phyloP scores from a whole-genome alignment of 2,888 invertebrate genomes.

The Lasioglossum malachurum region DNA sequence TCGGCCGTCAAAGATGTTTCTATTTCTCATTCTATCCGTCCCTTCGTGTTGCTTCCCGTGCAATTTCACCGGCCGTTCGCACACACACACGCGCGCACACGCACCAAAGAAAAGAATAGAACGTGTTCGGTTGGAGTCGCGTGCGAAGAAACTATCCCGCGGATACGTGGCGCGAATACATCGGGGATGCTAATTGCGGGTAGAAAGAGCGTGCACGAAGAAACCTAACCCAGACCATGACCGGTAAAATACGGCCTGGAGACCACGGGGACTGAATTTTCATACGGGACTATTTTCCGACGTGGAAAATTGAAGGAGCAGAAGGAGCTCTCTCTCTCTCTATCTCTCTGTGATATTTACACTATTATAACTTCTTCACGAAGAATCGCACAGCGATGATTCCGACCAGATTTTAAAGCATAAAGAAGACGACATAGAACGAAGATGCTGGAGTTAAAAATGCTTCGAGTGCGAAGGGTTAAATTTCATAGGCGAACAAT shows the following conservation, averaged over 20 bases:
- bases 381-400: too few species aligned
- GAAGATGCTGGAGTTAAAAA: too few species aligned
- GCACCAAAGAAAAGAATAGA: constrained; percentile 39
- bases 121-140: constrained; percentile 52
- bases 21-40: constrained; percentile 56
- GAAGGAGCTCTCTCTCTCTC: too few species aligned
- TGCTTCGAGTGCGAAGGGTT: too few species aligned
- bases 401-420: too few species aligned
- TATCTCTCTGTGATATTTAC: too few species aligned
- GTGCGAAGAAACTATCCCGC: constrained; percentile 66
- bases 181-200: constrained; percentile 65
- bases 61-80: constrained; percentile 47
- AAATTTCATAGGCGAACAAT: too few species aligned
- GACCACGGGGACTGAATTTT: constrained; percentile 14
- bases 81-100: constrained; percentile 7
- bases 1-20: constrained; percentile 35
- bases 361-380: too few species aligned
- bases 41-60: constrained; percentile 54
- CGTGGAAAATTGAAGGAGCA: too few species aligned
- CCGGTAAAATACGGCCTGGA: neutral
- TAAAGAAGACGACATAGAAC: too few species aligned
- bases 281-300: constrained; percentile 10
- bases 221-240: constrained; percentile 29
- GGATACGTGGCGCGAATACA: constrained; percentile 68
- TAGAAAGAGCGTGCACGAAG: constrained; percentile 50